Evolutionary conservation across 2,797 vertebrate genomes (phyloP), one percentile per base, ranked within the genome.

Genomic region (Catostomus latipinnis): DNA sequence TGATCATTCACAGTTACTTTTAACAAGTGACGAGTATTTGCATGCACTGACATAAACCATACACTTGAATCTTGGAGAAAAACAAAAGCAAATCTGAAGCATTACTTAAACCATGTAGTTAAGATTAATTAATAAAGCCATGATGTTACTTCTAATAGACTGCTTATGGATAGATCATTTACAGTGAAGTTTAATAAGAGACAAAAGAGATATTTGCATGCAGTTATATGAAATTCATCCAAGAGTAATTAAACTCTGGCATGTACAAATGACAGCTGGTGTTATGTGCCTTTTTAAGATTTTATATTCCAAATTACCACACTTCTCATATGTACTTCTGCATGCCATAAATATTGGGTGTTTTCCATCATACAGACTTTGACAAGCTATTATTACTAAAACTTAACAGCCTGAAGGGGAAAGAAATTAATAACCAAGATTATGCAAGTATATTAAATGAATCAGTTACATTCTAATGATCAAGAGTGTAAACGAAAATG

Each of bases 301-400:
- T 74, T 75, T 81, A 71, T 58, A 43, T 60, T 65, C 66, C 77
- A 57, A 79, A 79, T 67, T 73, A 80, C 61, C 73, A 76, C 80
- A 76, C 73, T 81, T 63, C 73, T 76, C 72, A 63, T 76, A 71
- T 63, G 67, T 54, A 76, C 70, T 72, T 16, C 69, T 73, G 62
- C 52, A 10, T 48, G 66, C 57, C 73, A 71, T 76, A 81, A 81
- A 81, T 76, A 65, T 81, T 52, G 22, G 45, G 67, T 58, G 63
- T 80, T 80, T 80, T 74, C 53, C 46, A 68, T 61, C 6, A 16
- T 53, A 52, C 43, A 49, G 66, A 63, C 80, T 16, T 10, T 63
- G 67, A 81, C 58, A 76, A 75, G 78, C 45, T 81, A 63, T 63
- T 70, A 76, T 76, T 76, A 50, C 52, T 16, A 52, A 76, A 65